Conservation (phyloP, 1,140 invertebrate genomes). For the Platyscapa corneri region DNA sequence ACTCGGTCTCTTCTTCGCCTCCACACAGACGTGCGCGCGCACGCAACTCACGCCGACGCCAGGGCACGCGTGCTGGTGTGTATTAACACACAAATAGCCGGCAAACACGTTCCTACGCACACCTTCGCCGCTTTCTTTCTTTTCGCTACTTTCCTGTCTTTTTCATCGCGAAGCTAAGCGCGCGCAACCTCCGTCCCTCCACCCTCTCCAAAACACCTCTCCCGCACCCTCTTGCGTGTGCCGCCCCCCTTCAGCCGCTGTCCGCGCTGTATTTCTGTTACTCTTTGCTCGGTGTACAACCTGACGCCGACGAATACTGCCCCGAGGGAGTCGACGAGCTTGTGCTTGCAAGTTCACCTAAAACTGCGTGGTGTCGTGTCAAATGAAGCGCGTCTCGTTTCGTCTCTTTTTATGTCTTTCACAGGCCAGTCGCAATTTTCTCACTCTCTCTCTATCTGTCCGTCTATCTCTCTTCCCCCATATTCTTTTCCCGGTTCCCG, state of each 20-base stretch:
- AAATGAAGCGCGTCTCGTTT: not conserved
- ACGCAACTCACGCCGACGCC: not conserved
- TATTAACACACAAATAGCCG: not conserved
- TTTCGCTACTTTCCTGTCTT: constrained; percentile 18
- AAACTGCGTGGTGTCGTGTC: not conserved
- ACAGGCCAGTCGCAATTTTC: not conserved
- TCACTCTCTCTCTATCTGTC: not conserved
- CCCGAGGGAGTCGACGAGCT: constrained; percentile 4
- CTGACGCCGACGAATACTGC: not conserved
- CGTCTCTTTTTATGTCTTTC: not conserved
- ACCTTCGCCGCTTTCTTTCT: constrained; percentile 4
- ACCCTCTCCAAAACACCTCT: not conserved
- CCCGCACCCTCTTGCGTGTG: not conserved
- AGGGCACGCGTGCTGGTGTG: not conserved
- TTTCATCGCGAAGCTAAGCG: constrained; percentile 21
- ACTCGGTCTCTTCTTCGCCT: not conserved
- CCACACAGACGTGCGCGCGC: not conserved
- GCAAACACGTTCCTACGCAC: not conserved
- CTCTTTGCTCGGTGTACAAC: not conserved
- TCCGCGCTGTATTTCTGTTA: not conserved
- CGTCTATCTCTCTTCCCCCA: not conserved
- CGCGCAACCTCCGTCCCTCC: constrained; percentile 36
- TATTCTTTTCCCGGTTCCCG: not conserved
- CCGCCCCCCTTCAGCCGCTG: not conserved
- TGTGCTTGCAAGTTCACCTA: not conserved